Evolutionary conservation across 2,888 invertebrate species (phyloP), one percentile per base, ranked within the genome.

Genomic region (Eumerus sabulonum): DNA sequence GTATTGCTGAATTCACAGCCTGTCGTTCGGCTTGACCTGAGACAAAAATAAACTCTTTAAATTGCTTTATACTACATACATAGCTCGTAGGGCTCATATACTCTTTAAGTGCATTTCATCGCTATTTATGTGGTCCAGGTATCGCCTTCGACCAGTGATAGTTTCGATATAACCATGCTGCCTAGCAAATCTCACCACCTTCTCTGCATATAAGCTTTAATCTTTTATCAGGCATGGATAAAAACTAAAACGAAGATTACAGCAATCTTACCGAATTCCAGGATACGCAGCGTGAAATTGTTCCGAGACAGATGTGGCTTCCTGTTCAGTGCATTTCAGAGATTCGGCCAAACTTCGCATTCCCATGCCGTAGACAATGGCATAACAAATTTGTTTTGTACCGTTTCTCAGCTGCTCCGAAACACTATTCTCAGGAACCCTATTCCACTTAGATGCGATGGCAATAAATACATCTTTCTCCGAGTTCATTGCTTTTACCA

Each of bases 281-380:
- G 94, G 92, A 87, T 94, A 96, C 0, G 92, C 91, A 85, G 91
- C 92, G 89, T 95, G 94, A 88, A 98, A 98, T 57, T 93, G 92
- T 68, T 94, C 92, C 86, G 94, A 93, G 88, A 98, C 95, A 57
- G 91, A 90, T 1, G 90, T 90, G 0, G 98, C 98, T 84, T 96
- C 95, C 51, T 92, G 90, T 87, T 95, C 95, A 0, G 92, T 91
- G 9, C 97, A 93, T 66, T 93, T 93, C 38, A 99, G 90, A 81
- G 94, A 93, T 74, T 95, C 94, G 0, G 95, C 92, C 35, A 99
- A 90, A 0, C 95, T 92, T 85, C 92, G 94, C 71, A 92, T 91
- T 1, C 98, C 97, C 94, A 99, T 99, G 7, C 99, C 99, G 87
- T 99, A 99, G 68, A 99, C 94, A 85, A 99, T 96, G 5, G 97